Evolutionary conservation across 1,140 invertebrate species (phyloP).

Genomic region (Eubasilissa regina): DNA sequence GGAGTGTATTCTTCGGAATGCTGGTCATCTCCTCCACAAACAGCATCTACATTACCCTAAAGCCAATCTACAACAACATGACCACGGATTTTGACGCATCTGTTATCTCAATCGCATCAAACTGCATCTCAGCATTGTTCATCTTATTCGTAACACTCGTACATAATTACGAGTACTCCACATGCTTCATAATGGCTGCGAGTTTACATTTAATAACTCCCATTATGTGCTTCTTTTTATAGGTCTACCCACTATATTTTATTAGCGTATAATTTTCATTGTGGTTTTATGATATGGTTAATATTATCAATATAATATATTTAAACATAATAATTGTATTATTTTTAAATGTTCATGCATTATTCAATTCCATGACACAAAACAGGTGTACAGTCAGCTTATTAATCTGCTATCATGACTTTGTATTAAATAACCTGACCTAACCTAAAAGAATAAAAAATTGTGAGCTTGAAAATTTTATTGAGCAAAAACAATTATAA

Average conservation of each 20-base stretch:
- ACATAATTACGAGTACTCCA: conserved; percentile 66
- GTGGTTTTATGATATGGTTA: too few relatives aligned
- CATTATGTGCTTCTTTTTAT: conserved; percentile 59
- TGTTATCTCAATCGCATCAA: conserved; percentile 66
- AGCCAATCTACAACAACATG: conserved; percentile 66
- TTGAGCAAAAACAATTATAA: too few relatives aligned
- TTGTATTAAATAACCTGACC: too few relatives aligned
- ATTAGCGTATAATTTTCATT: too few relatives aligned
- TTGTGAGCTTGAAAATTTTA: too few relatives aligned
- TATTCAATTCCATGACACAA: too few relatives aligned
- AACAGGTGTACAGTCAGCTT: too few relatives aligned
- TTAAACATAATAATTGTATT: too few relatives aligned
- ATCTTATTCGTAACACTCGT: conserved; percentile 65
- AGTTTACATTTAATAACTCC: conserved; percentile 64
- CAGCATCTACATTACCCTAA: conserved; percentile 64
- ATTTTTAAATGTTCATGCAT: too few relatives aligned
- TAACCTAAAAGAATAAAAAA: too few relatives aligned
- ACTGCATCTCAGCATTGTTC: conserved; percentile 63
- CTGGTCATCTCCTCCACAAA: conserved; percentile 65
- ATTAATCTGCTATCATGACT: too few relatives aligned
- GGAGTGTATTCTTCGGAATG: conserved; percentile 67
- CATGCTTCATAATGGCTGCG: conserved; percentile 66
- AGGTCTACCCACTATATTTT: neutral
- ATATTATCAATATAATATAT: too few relatives aligned
- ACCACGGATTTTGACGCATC: conserved; percentile 68